Percentiles rank a stretch among this genome's conserved stretches.
Conservation (phyloP, 2,797 vertebrate genomes). For the Oreochromis grahami region DNA sequence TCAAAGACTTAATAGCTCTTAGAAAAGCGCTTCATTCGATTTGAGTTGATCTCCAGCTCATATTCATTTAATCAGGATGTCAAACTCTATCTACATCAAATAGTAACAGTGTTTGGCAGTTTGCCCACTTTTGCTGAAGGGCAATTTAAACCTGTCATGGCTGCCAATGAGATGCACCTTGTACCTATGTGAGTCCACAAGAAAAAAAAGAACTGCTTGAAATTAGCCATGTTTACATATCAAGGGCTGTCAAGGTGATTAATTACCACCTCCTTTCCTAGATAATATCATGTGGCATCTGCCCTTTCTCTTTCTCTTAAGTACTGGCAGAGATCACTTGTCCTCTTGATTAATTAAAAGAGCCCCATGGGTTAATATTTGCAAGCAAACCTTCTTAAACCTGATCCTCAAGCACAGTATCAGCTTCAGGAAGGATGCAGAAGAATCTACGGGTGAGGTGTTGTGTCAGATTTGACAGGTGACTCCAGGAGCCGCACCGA, state of each 20-base stretch:
- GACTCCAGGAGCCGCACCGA: neutral
- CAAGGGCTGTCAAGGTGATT: constrained; percentile 61
- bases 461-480: constrained; percentile 38
- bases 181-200: constrained; percentile 23
- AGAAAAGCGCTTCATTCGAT: neutral
- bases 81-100: constrained; percentile 58
- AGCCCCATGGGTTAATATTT: constrained; percentile 55
- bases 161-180: neutral
- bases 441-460: constrained; percentile 7
- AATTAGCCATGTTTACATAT: constrained; percentile 67
- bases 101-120: constrained; percentile 13
- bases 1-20: neutral
- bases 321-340: constrained; percentile 58
- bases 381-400: constrained; percentile 33
- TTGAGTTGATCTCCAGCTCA: constrained; percentile 26
- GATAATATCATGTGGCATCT: constrained; percentile 65
- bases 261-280: constrained; percentile 52
- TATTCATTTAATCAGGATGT: constrained; percentile 44
- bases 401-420: constrained; percentile 15
- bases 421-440: constrained; percentile 3
- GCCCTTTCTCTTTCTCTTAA: constrained; percentile 49
- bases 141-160: constrained; percentile 46
- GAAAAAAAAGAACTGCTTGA: constrained; percentile 6
- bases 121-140: constrained; percentile 42
- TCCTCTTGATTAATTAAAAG: constrained; percentile 68